These are phyloP conservation scores for Drosophila repletoides DNA, from an alignment of 1,140 invertebrate genomes.

Conservation along the genomic window DNA sequence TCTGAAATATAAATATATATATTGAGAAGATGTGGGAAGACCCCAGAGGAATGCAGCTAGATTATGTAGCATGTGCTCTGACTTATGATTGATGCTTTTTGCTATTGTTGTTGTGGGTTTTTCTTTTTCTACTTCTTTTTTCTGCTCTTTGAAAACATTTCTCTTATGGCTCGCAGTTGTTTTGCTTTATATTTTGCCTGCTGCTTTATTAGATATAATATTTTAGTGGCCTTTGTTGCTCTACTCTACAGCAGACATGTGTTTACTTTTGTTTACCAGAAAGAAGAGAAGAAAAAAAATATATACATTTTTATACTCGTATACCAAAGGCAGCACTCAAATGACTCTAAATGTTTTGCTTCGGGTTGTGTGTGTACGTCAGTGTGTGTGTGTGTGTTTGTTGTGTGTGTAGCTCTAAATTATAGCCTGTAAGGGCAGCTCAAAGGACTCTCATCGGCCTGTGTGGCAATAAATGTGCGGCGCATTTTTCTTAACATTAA, in stretches of 20 bases:
- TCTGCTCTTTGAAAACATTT: conserved; percentile 1
- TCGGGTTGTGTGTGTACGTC: background rate
- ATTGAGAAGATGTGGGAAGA: conserved; percentile 12
- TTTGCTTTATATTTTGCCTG: conserved; percentile 46
- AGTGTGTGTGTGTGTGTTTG: background rate
- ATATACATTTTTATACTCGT: conserved; percentile 36
- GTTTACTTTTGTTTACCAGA: conserved; percentile 65
- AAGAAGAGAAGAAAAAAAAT: background rate
- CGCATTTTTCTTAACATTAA: conserved; percentile 70
- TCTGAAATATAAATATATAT: conserved; percentile 44
- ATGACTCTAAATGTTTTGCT: conserved; percentile 51
- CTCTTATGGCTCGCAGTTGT: conserved; percentile 21
- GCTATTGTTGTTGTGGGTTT: conserved; percentile 54
- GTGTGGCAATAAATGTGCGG: conserved; percentile 60
- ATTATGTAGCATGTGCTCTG: conserved; percentile 69
- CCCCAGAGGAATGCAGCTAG: conserved; percentile 23
- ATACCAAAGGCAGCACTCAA: conserved; percentile 68
- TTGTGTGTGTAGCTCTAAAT: conserved; percentile 49
- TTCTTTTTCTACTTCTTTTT: conserved; percentile 14
- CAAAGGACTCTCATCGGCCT: conserved; percentile 7
- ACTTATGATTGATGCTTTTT: conserved; percentile 80
- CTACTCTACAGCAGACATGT: conserved; percentile 64
- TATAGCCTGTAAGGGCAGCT: conserved; percentile 52
- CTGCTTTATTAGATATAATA: conserved; percentile 79
- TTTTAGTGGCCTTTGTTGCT: conserved; percentile 72